Evolutionary conservation across 2,888 invertebrate genomes (phyloP), one percentile per base, ranked within the genome.

Genomic region (Pecten maximus): DNA sequence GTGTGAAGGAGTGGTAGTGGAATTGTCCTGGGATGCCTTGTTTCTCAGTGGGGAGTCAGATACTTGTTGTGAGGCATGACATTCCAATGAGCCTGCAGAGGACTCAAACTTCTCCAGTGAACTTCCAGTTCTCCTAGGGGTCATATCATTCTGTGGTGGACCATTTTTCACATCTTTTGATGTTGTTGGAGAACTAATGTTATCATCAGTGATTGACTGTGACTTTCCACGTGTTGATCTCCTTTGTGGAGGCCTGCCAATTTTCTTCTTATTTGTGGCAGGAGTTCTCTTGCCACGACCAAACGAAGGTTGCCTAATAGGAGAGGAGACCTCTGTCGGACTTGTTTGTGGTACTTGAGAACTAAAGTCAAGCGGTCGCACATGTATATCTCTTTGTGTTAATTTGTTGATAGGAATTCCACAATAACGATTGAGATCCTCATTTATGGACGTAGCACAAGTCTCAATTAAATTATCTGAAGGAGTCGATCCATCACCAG

Each of bases 231-330:
- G 74, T 74, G 74, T 74, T 74, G 74, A 74, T 74, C 74, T 74
- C 35, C 74, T 74, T 35, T 6, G 12, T 74, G 74, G 74, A 74
- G 74, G 74, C 15, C 74, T 74, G 35, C 74, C 74, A 28, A 74
- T 74, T 74, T 35, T 35, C 74, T 74, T 74, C 15, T 35, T 74
- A 8, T 91, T 92, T 87, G 89, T 92, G 28, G 90, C 90, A n/a
- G 91, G 91, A 35, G 91, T 89, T 40, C 40, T 90, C 28, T 50
- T 88, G n/a, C 90, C 90, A n/a, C 90, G 44, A 8, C 90, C 90
- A 90, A 87, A 90, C 2, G 88, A 88, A 19, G 88, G 87, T 50
- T 86, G 74, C 39, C 90, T 86, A 39, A 90, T 88, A 15, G 74
- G 74, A 28, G 74, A 35, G 12, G 35, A 74, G 35, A 74, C 74